Conservation (phyloP, 2,888 invertebrate genomes). For the Cremastinae sp. region DNA sequence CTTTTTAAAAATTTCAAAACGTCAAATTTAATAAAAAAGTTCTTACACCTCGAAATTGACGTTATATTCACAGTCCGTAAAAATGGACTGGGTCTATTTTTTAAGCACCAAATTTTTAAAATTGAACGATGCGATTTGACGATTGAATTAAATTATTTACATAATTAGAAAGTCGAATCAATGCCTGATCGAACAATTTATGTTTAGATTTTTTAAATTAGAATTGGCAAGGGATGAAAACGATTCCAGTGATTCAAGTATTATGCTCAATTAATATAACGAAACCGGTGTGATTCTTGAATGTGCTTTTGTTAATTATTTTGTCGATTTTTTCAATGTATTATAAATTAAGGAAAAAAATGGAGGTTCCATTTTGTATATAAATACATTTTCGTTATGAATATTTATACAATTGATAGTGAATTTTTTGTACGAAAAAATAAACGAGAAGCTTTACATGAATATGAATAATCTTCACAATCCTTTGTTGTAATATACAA, state of each 20-base stretch:
- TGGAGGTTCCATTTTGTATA: slow-evolving; percentile 48
- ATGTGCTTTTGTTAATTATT: neutral
- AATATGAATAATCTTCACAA: slow-evolving; percentile 53
- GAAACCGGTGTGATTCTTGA: slow-evolving; percentile 20
- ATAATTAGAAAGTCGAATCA: too few species aligned
- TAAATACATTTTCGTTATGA: slow-evolving; percentile 48
- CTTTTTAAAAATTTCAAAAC: too few species aligned
- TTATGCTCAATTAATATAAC: slow-evolving; percentile 53
- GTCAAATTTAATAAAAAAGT: too few species aligned
- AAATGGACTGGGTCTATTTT: too few species aligned
- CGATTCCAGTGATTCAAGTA: slow-evolving; percentile 32
- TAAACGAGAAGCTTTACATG: slow-evolving; percentile 31
- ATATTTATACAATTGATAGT: slow-evolving; percentile 53
- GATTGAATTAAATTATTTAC: too few species aligned
- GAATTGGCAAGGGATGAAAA: slow-evolving; percentile 10
- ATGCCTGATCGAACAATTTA: too few species aligned
- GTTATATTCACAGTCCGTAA: too few species aligned
- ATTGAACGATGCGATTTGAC: too few species aligned
- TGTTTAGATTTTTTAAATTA: neutral
- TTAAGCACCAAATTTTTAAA: too few species aligned
- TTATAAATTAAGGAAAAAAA: slow-evolving; percentile 26
- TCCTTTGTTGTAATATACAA: slow-evolving; percentile 66
- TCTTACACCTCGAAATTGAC: too few species aligned
- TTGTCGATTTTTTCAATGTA: neutral
- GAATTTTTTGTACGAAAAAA: slow-evolving; percentile 39